Evolutionary conservation across 1,140 invertebrate species (phyloP), one percentile per base, ranked within the genome.

Genomic region (Hyles euphorbiae): DNA sequence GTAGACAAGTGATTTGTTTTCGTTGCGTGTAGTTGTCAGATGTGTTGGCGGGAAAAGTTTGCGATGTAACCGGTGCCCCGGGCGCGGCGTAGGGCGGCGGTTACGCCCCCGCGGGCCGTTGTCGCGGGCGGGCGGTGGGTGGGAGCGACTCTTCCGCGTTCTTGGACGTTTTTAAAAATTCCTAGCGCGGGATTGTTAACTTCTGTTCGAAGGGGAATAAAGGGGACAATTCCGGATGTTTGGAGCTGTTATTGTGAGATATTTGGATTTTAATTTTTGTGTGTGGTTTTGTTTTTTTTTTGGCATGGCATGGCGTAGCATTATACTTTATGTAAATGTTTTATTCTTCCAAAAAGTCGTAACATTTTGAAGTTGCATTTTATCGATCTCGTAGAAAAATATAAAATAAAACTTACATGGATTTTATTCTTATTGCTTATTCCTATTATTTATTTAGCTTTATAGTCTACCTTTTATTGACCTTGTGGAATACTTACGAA

Each of bases 71-170:
- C 32, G 53, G 32, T 34, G 58, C 62, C 64, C 34, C 61, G 67
- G 64, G 61, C 70, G 69, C 61, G 70, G 72, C 71, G 77, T 82
- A 87, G 81, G 83, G 83, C 81, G 83, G 83, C 72, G 81, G 81
- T 81, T 74, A 87, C 83, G 83, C 83, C 83, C 81, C 83, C 81
- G 76, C 76, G 73, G 70, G 65, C 63, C 60, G 64, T 60, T 65
- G 68, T 63, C 74, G 65, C 79, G 80, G 82, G 80, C 82, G 80
- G 81, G 80, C 80, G 76, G 81, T 87, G 81, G 83, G 83, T 87
- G 83, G 80, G 71, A 64, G 72, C 76, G 61, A 69, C 60, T 64
- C 68, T 76, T 73, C 69, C 72, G 65, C 58, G 47, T 76, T 65
- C 60, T 60, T 67, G 54, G 61, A 51, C 67, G 61, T 66, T 65